Conservation (phyloP, 2,113 vertebrate species). For the Pao palembangensis region DNA sequence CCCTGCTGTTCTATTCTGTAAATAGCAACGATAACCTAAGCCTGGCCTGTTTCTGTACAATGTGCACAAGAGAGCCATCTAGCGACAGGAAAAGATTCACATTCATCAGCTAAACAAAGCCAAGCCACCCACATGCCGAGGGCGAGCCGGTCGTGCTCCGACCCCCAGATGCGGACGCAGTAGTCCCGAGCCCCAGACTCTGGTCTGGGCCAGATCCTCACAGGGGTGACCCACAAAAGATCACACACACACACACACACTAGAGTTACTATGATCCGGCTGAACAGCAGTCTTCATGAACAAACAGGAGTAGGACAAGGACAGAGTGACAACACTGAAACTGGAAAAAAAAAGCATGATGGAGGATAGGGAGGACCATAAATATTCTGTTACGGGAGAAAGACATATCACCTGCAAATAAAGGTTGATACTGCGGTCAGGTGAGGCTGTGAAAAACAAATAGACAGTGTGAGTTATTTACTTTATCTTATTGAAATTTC, state of each 20-base stretch:
- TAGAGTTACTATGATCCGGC: no score
- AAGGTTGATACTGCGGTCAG: constrained; percentile 32
- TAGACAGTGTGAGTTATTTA: no score
- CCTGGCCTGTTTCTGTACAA: no score
- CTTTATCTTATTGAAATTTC: constrained; percentile 18
- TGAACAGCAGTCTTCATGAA: no score
- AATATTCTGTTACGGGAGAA: constrained; percentile 29
- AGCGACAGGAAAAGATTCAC: constrained; percentile 13
- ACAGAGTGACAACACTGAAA: no score
- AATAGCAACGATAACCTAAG: background rate
- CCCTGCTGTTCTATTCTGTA: constrained; percentile 16
- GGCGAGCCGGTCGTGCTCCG: no score
- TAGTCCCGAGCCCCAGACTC: no score
- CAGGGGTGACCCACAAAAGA: no score
- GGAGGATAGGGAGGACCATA: constrained; percentile 30
- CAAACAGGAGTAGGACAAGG: no score
- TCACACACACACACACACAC: background rate
- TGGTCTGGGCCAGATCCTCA: no score
- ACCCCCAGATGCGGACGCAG: no score
- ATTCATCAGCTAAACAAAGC: background rate
- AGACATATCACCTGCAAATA: constrained; percentile 8
- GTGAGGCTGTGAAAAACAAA: constrained; percentile 65
- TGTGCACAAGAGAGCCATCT: constrained; percentile 22
- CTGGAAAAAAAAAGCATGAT: background rate
- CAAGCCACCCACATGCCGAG: no score